A percentile compares a stretch with the other conserved stretches of the same genome.
phyloP scores from a whole-genome alignment of 1,140 invertebrate genomes.

The Aradophagus sp. region DNA sequence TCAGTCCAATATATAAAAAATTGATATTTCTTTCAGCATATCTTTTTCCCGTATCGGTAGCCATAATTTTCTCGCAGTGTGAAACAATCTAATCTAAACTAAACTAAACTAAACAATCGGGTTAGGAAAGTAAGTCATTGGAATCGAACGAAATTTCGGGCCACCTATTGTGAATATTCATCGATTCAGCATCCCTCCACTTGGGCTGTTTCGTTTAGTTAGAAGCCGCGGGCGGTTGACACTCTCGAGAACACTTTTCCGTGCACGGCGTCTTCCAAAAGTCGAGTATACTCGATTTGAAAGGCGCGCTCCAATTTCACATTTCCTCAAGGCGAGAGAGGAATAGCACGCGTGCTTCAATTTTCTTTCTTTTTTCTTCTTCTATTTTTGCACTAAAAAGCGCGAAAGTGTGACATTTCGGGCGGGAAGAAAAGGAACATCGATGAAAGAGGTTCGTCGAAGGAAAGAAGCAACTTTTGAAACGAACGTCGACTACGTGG shows the following conservation, averaged over 20 bases:
- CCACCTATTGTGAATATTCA: slow-evolving; percentile 54
- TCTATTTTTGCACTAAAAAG: slow-evolving; percentile 33
- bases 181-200: slow-evolving; percentile 49
- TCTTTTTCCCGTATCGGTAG: no score
- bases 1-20: no score
- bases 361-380: no score
- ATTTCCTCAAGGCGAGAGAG: slow-evolving; percentile 51
- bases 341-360: slow-evolving; percentile 7
- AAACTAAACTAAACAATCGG: background rate
- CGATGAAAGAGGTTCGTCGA: background rate
- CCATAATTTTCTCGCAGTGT: no score
- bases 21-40: no score
- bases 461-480: background rate
- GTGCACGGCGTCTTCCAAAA: slow-evolving; percentile 57
- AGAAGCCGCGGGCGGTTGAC: slow-evolving; percentile 49
- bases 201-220: slow-evolving; percentile 45
- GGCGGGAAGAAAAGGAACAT: slow-evolving; percentile 7
- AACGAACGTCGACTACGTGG: background rate
- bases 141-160: slow-evolving; percentile 25
- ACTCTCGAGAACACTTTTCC: slow-evolving; percentile 55
- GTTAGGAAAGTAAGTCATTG: slow-evolving; percentile 9
- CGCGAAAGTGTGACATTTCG: slow-evolving; percentile 18
- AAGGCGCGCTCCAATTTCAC: slow-evolving; percentile 62
- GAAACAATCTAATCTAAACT: no score
- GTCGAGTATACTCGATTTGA: slow-evolving; percentile 59